These are phyloP conservation scores for Actias luna DNA, from an alignment of 2,888 invertebrate species.

Conservation along the genomic window DNA sequence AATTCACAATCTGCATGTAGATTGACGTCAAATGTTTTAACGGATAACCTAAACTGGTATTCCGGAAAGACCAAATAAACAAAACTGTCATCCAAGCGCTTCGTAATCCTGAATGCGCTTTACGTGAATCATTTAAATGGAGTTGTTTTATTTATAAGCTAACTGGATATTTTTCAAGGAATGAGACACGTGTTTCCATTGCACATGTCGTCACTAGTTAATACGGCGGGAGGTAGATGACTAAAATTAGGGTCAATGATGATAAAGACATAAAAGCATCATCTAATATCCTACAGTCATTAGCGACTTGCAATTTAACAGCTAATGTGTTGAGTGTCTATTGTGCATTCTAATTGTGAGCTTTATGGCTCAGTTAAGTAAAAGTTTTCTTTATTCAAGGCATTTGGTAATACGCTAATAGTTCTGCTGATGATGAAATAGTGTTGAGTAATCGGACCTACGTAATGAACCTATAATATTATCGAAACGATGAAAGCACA, in stretches of 20 bases:
- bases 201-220: conserved; percentile 23
- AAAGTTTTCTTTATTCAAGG: background rate
- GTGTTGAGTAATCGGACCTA: background rate
- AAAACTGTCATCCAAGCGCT: background rate
- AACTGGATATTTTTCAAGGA: conserved; percentile 1
- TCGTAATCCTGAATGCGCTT: conserved; percentile 2
- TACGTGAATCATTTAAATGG: background rate
- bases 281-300: conserved; percentile 40
- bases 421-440: background rate
- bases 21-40: background rate
- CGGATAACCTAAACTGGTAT: background rate
- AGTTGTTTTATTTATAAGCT: conserved; percentile 8
- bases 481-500: too few species aligned
- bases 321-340: conserved; percentile 8
- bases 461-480: background rate
- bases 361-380: background rate
- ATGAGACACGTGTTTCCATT: conserved; percentile 12
- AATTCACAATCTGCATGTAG: background rate
- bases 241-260: conserved; percentile 75
- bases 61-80: background rate
- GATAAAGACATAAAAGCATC: conserved; percentile 60
- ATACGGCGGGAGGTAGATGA: conserved; percentile 42
- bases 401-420: background rate
- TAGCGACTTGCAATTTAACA: conserved; percentile 17
- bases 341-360: background rate